Evolutionary conservation across 2,113 vertebrate species (phyloP), one percentile per base, ranked within the genome.

Genomic region (Poeciliopsis occidentalis): DNA sequence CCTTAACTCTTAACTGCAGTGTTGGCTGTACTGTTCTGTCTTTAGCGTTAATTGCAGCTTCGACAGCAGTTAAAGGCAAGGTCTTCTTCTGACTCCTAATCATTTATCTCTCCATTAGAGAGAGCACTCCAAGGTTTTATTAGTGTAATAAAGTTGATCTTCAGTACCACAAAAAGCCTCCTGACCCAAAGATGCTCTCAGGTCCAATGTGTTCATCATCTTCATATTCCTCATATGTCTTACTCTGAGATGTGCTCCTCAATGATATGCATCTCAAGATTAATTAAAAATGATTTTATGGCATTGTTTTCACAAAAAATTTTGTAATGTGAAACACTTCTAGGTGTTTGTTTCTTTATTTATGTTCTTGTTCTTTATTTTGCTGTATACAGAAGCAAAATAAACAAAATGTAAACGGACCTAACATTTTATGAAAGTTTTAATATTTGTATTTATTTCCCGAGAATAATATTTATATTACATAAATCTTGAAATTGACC

Each of bases 101-200:
- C 93, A 86, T 94, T 96, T 93, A 93, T 92, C 93, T 95, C 92
- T 93, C 90, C 82, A 93, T 95, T 93, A 93, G 90, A 94, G 91
- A 92, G 92, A 92, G 84, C 90, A 92, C 90, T 95, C 78, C 83
- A 88, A 81, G 82, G 79, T 90, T 95, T 95, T 94, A 94, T 90
- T 93, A 85, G 79, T 80, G 87, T 92, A 94, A 94, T 95, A 94
- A 96, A 95, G 79, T 91, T 82, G 78, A 81, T 92, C 92, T 88
- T 89, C 92, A 93, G 84, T 71, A 72, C 88, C 84, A 84, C 86
- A 93, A 94, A 94, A 91, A 85, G 89, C 76, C 85, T 91, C 90
- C 91, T 94, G 91, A 92, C 82, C 90, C 88, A 39, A 75, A 67
- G 64, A 26, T 69, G 64, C 69, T 75, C 30, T 32, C 12, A 76